Conservation (phyloP, 2,113 vertebrate genomes). For the Eulemur macaco region DNA sequence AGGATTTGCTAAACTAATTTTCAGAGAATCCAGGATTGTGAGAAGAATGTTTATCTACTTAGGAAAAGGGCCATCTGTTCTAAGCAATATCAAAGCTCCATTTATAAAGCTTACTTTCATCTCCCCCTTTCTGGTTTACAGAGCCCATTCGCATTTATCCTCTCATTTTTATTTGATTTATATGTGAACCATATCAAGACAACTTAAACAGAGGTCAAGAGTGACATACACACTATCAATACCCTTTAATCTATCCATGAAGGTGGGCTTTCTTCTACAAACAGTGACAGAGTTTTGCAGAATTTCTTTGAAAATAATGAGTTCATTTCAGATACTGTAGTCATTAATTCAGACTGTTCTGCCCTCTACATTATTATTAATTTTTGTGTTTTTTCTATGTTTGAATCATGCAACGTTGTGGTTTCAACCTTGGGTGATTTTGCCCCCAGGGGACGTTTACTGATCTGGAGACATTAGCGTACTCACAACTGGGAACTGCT, state of each 20-base stretch:
- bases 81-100: neutral
- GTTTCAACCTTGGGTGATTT: neutral
- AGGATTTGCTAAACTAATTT: neutral
- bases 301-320: neutral
- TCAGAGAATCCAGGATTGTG: neutral
- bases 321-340: neutral
- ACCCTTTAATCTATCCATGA: neutral
- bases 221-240: neutral
- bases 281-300: neutral
- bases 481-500: neutral
- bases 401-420: neutral
- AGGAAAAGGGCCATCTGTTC: neutral
- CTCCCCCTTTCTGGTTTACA: conserved; percentile 11
- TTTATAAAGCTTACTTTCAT: neutral
- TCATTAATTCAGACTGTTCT: neutral
- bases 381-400: neutral
- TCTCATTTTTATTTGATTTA: conserved; percentile 31
- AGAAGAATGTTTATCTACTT: neutral
- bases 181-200: neutral
- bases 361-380: neutral
- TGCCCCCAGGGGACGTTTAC: neutral
- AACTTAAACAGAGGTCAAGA: neutral
- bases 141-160: neutral
- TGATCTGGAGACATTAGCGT: neutral
- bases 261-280: neutral